Evolutionary conservation across 2,888 invertebrate genomes (phyloP).

Genomic region (Drosophila anomelani): DNA sequence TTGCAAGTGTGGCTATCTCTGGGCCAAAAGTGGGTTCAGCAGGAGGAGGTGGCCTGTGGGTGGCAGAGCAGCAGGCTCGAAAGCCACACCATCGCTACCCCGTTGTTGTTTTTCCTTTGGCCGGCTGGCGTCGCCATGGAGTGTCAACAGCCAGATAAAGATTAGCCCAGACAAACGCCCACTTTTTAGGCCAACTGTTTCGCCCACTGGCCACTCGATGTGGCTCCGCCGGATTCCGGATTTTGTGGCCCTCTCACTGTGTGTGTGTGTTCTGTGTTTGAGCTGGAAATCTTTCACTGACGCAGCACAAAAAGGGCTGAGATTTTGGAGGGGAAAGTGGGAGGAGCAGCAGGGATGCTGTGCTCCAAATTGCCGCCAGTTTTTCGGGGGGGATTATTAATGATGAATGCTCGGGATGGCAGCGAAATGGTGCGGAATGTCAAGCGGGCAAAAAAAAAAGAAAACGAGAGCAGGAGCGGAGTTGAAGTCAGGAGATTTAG

Average conservation of each 20-base stretch:
- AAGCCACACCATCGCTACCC: conserved; percentile 58
- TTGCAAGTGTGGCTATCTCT: conserved; percentile 22
- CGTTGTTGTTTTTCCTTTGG: conserved; percentile 43
- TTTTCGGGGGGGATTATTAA: conserved; percentile 66
- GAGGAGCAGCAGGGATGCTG: neutral
- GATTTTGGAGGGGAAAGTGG: conserved; percentile 2
- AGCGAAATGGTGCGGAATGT: conserved; percentile 77
- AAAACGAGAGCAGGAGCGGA: conserved; percentile 24
- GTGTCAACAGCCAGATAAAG: conserved; percentile 82
- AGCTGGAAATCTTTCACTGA: conserved; percentile 73
- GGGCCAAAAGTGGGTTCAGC: conserved; percentile 29
- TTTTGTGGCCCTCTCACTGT: neutral
- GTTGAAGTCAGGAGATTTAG: conserved; percentile 5
- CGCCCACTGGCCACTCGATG: conserved; percentile 68
- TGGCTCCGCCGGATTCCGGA: neutral
- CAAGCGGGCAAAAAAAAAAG: conserved; percentile 26
- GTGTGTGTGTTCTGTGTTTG: conserved; percentile 24
- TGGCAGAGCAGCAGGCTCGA: conserved; percentile 27
- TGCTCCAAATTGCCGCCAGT: conserved; percentile 47
- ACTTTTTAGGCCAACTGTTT: conserved; percentile 70
- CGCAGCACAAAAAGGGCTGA: conserved; percentile 68
- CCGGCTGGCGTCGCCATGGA: conserved; percentile 69
- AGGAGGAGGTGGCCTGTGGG: conserved; percentile 15
- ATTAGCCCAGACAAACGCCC: conserved; percentile 79
- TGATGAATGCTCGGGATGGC: conserved; percentile 79